Base-by-base conservation (phyloP, 2,797 vertebrate genomes). In the Chromobotia macracanthus region DNA sequence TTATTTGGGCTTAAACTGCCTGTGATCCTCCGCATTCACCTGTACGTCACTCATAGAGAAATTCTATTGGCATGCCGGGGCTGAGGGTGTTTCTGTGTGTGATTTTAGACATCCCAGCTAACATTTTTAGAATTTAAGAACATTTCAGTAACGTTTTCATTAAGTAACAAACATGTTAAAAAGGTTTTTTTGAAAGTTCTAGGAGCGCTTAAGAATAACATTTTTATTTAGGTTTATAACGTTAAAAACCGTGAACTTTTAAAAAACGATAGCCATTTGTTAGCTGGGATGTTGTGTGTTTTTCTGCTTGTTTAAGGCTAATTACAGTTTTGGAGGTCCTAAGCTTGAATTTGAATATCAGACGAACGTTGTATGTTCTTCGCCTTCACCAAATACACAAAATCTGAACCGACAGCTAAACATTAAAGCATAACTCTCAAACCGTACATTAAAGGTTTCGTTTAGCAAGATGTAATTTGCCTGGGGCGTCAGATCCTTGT, bases 21-120 rank as follows among this genome's bases (percentile, higher is more conserved):
- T 31, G 38, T 31, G 72, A 50, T 15, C 41, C 44, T 18, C 58
- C 69, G 77, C 46, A 64, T 56, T 67, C 55, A 46, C 74, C 38
- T 79, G 10, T 38, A 41, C 15, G 68, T 51, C n/a, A n/a, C 50
- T 67, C 4, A 66, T 66, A 28, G 56, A 23, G 55, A 60, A 12
- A 15, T 28, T 41, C 19, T 50, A 5, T 61, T 21, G 19, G 18
- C 8, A 51, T 61, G 13, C n/a, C 4, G 23, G 66, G 67, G 44
- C 68, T 61, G 41, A 69, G n/a, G 13, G 16, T 66, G 61, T 65
- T 18, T 65, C 19, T 44, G 41, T 44, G 41, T 44, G 41, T 10
- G 41, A 44, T 44, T n/a, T 44, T 44, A 11, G 41, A 44, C 41
- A 44, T 44, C 41, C 41, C 41, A 44, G 41, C 41, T 44, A 44